Evolutionary conservation across 2,113 vertebrate species (phyloP).

Genomic region (Thomomys bottae): DNA sequence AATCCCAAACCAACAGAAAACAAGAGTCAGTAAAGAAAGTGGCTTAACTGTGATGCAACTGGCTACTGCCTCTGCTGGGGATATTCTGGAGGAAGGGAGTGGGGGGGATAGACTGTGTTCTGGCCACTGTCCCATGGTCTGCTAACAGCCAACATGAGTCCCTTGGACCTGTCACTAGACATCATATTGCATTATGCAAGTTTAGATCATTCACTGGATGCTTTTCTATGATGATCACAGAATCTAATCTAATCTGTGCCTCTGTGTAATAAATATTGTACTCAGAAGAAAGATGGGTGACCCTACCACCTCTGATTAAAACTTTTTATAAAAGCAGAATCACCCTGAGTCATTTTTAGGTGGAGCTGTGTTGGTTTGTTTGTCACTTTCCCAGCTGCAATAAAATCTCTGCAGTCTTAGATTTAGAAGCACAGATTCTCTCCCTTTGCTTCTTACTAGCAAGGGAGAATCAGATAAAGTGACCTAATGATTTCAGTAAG

Average conservation of each 20-base stretch:
- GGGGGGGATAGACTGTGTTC: not conserved
- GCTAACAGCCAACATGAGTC: not conserved
- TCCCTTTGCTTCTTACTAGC: not conserved
- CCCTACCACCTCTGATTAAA: not conserved
- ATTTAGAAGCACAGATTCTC: not conserved
- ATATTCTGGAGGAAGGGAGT: not conserved
- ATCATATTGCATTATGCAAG: not conserved
- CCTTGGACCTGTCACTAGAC: not conserved
- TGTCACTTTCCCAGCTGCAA: not conserved
- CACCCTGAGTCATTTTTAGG: not conserved
- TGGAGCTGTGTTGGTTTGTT: constrained; percentile 21
- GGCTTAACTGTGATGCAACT: not conserved
- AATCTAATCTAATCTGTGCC: constrained; percentile 27
- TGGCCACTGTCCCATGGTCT: not conserved
- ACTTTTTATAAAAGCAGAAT: not conserved
- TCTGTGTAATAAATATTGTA: not conserved
- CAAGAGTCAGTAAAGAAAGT: not conserved
- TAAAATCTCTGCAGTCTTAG: constrained; percentile 24
- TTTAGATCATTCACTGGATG: not conserved
- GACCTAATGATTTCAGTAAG: not conserved
- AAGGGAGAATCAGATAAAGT: constrained; percentile 16
- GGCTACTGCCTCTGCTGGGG: too few species aligned
- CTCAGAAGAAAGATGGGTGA: not conserved
- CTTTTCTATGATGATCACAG: constrained; percentile 22
- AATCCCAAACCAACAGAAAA: not conserved